Conservation (phyloP, 2,113 vertebrate genomes). For the Ceyx melanurus region DNA sequence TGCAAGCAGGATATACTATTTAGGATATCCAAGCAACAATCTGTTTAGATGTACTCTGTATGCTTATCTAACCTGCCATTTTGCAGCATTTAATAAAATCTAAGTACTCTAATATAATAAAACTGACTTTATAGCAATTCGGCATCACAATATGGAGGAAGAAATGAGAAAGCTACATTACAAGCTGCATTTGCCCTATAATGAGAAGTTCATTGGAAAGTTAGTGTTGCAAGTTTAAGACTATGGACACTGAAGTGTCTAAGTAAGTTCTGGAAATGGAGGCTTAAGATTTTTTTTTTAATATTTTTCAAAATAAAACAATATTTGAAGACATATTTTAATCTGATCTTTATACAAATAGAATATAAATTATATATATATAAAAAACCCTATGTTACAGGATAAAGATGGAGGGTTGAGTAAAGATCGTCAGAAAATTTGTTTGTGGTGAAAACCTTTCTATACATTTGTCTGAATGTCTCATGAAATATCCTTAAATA, state of each 20-base stretch:
- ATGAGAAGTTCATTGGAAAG: neutral
- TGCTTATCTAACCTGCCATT: neutral
- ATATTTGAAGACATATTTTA: neutral
- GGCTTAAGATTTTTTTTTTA: neutral
- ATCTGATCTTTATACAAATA: neutral
- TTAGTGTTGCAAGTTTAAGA: neutral
- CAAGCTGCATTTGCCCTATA: neutral
- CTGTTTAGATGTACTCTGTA: neutral
- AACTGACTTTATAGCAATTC: neutral
- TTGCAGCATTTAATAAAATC: neutral
- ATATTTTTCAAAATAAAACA: neutral
- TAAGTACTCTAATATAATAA: neutral
- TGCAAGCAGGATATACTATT: neutral
- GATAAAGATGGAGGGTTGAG: neutral
- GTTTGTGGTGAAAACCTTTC: neutral
- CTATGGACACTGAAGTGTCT: neutral
- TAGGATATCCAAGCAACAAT: neutral
- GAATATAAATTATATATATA: neutral
- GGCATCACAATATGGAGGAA: neutral
- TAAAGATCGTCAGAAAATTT: neutral
- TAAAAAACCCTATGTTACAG: neutral
- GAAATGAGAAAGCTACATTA: neutral
- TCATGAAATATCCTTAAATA: neutral
- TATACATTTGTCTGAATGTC: neutral
- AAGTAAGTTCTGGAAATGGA: neutral